Evolutionary conservation across 1,140 invertebrate species (phyloP).

Genomic region (Rhynchophorus ferrugineus): DNA sequence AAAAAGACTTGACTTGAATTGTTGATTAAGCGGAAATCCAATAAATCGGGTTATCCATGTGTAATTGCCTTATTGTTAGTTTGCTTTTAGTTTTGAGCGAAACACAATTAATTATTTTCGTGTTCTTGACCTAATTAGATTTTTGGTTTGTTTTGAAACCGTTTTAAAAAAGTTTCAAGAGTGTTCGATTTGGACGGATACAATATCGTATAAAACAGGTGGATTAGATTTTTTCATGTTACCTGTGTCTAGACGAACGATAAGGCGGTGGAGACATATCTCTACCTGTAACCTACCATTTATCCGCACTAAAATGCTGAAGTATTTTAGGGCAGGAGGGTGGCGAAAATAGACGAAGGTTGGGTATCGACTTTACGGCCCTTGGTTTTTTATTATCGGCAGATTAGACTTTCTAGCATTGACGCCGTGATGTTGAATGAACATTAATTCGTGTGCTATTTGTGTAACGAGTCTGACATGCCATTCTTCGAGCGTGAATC

Average conservation of each 20-base stretch:
- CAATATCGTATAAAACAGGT: neutral
- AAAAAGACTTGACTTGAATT: constrained; percentile 14
- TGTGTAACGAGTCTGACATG: neutral
- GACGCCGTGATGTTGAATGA: neutral
- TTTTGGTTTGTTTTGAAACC: too few relatives aligned
- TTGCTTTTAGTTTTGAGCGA: too few relatives aligned
- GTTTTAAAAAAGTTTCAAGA: too few relatives aligned
- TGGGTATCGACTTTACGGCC: neutral
- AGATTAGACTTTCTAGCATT: too few relatives aligned
- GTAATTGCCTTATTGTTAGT: too few relatives aligned
- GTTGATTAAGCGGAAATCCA: constrained; percentile 6
- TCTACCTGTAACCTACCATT: neutral
- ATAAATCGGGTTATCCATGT: too few relatives aligned
- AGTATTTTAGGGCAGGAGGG: too few relatives aligned
- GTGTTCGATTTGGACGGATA: too few relatives aligned
- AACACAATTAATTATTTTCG: too few relatives aligned
- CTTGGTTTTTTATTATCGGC: neutral
- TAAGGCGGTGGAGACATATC: neutral
- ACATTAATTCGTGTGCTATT: neutral
- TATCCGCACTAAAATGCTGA: too few relatives aligned
- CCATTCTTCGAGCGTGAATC: neutral
- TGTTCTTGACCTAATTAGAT: too few relatives aligned
- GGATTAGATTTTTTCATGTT: neutral
- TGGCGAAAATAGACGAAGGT: neutral
- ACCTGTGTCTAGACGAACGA: neutral